Percentiles rank a stretch among this genome's conserved stretches.
These are phyloP conservation scores for Lophotis ruficrista DNA, from an alignment of 2,113 vertebrate species.

Conservation along the genomic window DNA sequence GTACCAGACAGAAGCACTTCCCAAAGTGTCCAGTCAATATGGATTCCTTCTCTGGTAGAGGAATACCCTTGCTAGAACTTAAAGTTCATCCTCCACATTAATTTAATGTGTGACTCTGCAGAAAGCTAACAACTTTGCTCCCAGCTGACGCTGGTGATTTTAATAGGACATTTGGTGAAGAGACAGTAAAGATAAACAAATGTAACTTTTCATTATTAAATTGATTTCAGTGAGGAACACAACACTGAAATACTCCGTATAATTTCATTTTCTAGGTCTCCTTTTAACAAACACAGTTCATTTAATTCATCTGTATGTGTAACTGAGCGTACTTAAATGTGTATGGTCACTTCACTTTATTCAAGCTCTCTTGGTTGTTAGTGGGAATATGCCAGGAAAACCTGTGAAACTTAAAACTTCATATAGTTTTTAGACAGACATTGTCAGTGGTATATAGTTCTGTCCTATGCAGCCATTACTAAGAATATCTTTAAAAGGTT, in stretches of 20 bases:
- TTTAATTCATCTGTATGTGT: background rate
- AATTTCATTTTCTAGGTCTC: background rate
- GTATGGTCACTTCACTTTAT: background rate
- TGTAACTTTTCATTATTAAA: background rate
- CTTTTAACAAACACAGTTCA: background rate
- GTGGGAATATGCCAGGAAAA: background rate
- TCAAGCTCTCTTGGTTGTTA: background rate
- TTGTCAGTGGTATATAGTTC: background rate
- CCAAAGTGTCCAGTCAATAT: background rate
- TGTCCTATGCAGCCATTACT: background rate
- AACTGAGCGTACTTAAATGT: background rate
- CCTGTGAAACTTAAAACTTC: background rate
- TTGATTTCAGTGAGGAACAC: background rate
- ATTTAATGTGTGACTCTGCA: background rate
- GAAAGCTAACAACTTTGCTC: background rate
- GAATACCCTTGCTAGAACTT: background rate
- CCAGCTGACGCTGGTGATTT: background rate
- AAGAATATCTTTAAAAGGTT: rapidly evolving
- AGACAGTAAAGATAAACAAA: background rate
- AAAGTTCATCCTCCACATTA: background rate
- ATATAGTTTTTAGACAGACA: background rate
- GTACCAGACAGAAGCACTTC: background rate
- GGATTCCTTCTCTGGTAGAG: background rate
- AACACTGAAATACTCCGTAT: background rate
- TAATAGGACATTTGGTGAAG: background rate